Conservation (phyloP, 2,797 vertebrate species). For the Nothura maculosa region DNA sequence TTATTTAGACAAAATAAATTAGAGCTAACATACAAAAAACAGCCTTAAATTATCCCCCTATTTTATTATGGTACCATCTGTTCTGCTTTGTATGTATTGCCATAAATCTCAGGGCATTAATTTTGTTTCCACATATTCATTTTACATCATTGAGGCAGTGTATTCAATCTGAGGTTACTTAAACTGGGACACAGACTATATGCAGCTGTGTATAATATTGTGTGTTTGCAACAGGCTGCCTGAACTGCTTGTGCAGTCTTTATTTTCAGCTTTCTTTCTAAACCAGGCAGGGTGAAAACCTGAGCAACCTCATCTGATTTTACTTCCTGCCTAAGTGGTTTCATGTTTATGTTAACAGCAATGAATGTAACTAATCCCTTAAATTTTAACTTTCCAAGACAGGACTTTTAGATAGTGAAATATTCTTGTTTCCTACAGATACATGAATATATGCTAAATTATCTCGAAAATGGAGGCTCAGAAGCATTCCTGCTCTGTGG, state of each 20-base stretch:
- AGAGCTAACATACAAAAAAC: background rate
- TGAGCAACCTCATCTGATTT: background rate
- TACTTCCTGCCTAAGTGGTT: background rate
- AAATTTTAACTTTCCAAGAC: background rate
- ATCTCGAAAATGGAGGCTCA: constrained; percentile 73
- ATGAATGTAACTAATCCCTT: background rate
- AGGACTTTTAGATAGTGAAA: background rate
- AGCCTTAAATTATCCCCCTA: background rate
- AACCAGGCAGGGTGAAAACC: background rate
- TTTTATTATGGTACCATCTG: background rate
- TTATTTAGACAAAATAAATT: background rate
- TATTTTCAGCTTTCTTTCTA: background rate
- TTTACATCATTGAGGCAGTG: background rate
- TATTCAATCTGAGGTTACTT: background rate
- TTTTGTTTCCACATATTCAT: background rate
- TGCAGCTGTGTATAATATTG: background rate
- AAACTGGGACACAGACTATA: background rate
- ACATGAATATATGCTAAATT: background rate
- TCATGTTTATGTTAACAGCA: background rate
- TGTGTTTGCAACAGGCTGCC: background rate
- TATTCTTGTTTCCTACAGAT: constrained; percentile 27
- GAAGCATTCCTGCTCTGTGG: background rate
- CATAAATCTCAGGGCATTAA: background rate
- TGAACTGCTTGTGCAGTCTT: background rate
- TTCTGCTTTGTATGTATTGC: background rate